A percentile compares a stretch with the other conserved stretches of the same genome.
These are phyloP conservation scores for Lysandra bellargus DNA, from an alignment of 2,888 invertebrate genomes.

Conservation along the genomic window DNA sequence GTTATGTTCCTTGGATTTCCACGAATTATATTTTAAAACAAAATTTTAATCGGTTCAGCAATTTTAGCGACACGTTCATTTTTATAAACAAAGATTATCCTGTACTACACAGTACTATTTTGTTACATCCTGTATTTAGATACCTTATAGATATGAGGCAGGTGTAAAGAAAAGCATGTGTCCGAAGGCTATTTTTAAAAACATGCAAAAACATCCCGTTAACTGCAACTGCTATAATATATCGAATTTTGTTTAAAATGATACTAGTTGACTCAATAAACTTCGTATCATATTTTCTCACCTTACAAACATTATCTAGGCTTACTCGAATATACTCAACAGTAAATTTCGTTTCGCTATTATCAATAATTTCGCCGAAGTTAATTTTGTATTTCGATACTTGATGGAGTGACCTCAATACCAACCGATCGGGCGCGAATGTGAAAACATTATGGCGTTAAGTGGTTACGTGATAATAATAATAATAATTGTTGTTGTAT, in stretches of 20 bases:
- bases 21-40: no score
- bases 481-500: no score
- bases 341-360: not conserved
- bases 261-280: no score
- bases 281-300: no score
- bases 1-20: no score
- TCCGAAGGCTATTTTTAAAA: not conserved
- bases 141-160: not conserved
- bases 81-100: no score
- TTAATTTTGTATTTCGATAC: slow-evolving; percentile 18
- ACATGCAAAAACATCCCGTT: not conserved
- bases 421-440: not conserved
- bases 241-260: not conserved
- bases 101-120: no score
- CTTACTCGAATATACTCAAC: no score
- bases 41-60: no score
- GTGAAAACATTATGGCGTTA: not conserved
- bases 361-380: not conserved
- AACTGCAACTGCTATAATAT: not conserved
- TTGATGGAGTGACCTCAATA: not conserved
- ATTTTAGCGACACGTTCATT: no score
- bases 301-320: no score
- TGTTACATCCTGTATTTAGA: no score
- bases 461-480: not conserved
- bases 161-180: not conserved